Conservation (phyloP, 2,888 invertebrate species). For the Pollenia angustigena region DNA sequence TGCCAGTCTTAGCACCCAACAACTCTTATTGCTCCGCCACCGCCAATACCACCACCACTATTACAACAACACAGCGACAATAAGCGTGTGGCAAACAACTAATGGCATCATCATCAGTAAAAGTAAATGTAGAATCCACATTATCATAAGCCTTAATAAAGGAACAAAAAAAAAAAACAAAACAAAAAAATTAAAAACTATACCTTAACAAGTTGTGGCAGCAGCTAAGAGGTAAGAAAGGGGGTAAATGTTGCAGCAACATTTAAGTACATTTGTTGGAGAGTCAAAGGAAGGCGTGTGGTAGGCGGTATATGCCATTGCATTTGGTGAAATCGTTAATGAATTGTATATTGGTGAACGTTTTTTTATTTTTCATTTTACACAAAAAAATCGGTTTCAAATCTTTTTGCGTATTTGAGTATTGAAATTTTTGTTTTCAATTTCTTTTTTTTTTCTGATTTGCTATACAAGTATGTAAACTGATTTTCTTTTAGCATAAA, state of each 20-base stretch:
- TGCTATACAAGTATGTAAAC: conserved; percentile 38
- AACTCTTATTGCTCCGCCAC: conserved; percentile 12
- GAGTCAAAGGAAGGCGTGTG: conserved; percentile 60
- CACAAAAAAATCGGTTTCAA: conserved; percentile 55
- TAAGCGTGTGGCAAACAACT: conserved; percentile 70
- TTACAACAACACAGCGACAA: conserved; percentile 1
- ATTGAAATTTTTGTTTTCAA: background rate
- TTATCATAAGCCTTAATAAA: conserved; percentile 53
- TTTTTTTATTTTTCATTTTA: conserved; percentile 46
- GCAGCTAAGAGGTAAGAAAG: conserved; percentile 20
- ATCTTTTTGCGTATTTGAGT: conserved; percentile 66
- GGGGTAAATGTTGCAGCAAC: conserved; percentile 6
- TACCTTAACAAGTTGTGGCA: conserved; percentile 17
- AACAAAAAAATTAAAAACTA: background rate
- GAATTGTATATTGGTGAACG: conserved; percentile 73
- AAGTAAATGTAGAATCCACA: conserved; percentile 48
- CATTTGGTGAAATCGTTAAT: conserved; percentile 75
- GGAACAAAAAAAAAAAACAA: background rate
- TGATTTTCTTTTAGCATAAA: conserved; percentile 69
- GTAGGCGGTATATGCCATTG: conserved; percentile 69
- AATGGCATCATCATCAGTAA: conserved; percentile 69
- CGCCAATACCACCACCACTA: conserved; percentile 15
- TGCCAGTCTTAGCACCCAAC: conserved; percentile 60
- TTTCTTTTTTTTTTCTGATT: no score
- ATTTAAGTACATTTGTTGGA: conserved; percentile 4